These are phyloP conservation scores for Zaprionus vittiger DNA, from an alignment of 1,140 invertebrate species.

Conservation along the genomic window DNA sequence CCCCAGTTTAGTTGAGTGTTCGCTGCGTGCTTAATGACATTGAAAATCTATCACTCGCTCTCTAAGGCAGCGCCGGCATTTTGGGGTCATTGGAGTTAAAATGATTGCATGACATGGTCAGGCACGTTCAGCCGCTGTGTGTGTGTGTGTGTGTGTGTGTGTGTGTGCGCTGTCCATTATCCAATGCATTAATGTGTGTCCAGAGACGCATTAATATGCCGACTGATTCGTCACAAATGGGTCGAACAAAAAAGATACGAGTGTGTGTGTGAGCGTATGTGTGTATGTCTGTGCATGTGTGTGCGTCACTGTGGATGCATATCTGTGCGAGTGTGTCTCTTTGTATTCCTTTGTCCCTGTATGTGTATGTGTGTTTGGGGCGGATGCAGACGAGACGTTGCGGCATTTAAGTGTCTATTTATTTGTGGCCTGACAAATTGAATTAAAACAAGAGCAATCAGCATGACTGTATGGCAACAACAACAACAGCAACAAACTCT, in stretches of 20 bases:
- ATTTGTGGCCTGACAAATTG: constrained; percentile 71
- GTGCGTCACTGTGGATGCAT: not conserved
- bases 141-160: constrained; percentile 5
- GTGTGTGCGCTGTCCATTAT: constrained; percentile 57
- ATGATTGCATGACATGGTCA: constrained; percentile 48
- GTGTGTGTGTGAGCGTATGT: constrained; percentile 2
- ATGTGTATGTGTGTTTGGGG: not conserved
- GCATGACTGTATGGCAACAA: constrained; percentile 4
- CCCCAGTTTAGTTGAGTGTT: too few species aligned
- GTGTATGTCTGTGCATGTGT: not conserved
- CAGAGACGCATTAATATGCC: constrained; percentile 77
- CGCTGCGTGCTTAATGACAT: constrained; percentile 38
- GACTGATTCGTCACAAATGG: constrained; percentile 27
- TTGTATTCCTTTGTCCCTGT: not conserved
- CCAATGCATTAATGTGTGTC: constrained; percentile 73
- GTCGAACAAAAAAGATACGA: not conserved
- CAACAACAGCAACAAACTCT: not conserved
- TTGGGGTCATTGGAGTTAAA: constrained; percentile 55
- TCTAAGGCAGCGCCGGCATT: constrained; percentile 22
- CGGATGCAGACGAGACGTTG: constrained; percentile 53
- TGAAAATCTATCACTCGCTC: constrained; percentile 26
- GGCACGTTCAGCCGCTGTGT: constrained; percentile 36
- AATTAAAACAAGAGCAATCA: constrained; percentile 65
- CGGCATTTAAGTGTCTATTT: constrained; percentile 57
- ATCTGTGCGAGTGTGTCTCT: not conserved